These are phyloP conservation scores for Asobara japonica DNA, from an alignment of 1,140 invertebrate genomes.

Conservation along the genomic window DNA sequence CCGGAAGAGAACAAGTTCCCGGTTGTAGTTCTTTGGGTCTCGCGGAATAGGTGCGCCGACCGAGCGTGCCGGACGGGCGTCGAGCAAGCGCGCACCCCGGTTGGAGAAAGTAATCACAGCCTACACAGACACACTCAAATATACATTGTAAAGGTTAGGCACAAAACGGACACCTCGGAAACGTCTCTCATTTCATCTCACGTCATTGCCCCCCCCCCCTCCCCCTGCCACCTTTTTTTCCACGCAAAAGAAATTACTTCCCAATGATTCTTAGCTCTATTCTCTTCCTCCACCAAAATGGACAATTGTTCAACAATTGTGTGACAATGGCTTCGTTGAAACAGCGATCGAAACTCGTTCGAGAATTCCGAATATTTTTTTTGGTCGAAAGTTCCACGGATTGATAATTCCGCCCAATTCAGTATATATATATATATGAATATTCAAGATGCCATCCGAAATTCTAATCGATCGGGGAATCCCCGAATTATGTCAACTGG, in stretches of 20 bases:
- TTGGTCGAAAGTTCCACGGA: too few species aligned
- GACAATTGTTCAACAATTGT: too few species aligned
- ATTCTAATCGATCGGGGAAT: too few species aligned
- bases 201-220: neutral
- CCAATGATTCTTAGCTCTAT: neutral
- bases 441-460: too few species aligned
- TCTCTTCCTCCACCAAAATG: neutral
- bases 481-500: too few species aligned
- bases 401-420: too few species aligned
- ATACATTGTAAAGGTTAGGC: constrained; percentile 1
- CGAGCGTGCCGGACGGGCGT: constrained; percentile 47
- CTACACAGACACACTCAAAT: constrained; percentile 43
- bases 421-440: too few species aligned
- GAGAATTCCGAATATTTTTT: too few species aligned
- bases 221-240: neutral
- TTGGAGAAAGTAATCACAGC: constrained; percentile 57
- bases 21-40: constrained; percentile 45
- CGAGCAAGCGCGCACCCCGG: constrained; percentile 31
- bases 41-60: constrained; percentile 47
- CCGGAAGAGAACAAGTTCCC: constrained; percentile 55
- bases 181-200: neutral
- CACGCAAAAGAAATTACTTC: neutral
- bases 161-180: constrained; percentile 13
- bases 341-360: too few species aligned
- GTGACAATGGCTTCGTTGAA: too few species aligned